Conservation (phyloP, 2,113 vertebrate genomes). For the Oenanthe melanoleuca region DNA sequence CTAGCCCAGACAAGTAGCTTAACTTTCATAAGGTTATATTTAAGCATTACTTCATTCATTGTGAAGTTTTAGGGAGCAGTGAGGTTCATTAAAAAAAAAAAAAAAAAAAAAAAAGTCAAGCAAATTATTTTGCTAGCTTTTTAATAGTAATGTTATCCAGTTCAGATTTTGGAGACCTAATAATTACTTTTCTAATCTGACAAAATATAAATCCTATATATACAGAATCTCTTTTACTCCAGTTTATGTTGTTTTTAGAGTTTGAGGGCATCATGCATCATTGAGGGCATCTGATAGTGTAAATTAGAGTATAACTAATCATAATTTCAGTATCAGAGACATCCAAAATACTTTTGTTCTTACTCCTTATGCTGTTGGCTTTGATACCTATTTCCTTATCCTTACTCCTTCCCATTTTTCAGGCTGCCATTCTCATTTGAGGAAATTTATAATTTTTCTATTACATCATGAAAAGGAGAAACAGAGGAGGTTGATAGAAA, state of each 20-base stretch:
- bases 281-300: neutral
- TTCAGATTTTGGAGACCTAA: neutral
- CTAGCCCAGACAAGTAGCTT: neutral
- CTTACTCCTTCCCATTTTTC: accelerated
- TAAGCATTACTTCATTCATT: neutral
- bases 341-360: neutral
- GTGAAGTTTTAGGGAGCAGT: neutral
- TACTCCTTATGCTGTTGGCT: neutral
- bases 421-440: neutral
- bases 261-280: neutral
- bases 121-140: neutral
- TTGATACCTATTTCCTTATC: neutral
- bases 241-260: neutral
- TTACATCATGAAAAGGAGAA: neutral
- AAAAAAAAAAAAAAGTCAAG: neutral
- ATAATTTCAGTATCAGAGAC: neutral
- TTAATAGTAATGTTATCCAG: neutral
- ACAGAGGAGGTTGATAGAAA: neutral
- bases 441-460: neutral
- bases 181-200: neutral
- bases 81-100: neutral
- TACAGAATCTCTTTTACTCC: neutral
- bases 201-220: neutral
- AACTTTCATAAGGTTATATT: neutral
- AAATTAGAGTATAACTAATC: neutral